These are phyloP conservation scores for Dynastes hyllus DNA, from an alignment of 2,888 invertebrate genomes.

Conservation along the genomic window DNA sequence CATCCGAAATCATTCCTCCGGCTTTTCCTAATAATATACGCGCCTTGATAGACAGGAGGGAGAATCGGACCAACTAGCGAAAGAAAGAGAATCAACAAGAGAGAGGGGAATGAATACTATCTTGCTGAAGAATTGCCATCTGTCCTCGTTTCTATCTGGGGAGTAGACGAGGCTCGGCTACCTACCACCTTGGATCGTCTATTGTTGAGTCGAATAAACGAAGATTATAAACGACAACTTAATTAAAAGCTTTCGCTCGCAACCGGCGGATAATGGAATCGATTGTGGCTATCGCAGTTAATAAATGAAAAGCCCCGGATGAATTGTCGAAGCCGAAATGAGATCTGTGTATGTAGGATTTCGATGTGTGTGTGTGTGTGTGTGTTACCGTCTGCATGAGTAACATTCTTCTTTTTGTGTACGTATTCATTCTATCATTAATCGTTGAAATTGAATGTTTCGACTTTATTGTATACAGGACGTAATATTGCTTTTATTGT, in stretches of 20 bases:
- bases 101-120: not conserved
- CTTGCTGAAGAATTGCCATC: not conserved
- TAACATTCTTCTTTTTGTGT: no score
- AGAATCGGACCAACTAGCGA: not conserved
- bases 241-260: conserved; percentile 25
- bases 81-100: not conserved
- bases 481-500: no score
- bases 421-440: no score
- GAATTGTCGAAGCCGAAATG: not conserved
- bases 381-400: no score
- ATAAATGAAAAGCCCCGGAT: not conserved
- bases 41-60: not conserved
- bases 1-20: conserved; percentile 28
- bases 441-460: no score
- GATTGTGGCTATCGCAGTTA: not conserved
- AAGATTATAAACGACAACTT: conserved; percentile 40
- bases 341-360: not conserved
- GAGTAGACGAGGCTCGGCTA: no score
- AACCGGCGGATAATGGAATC: conserved; percentile 23
- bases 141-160: not conserved
- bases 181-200: conserved; percentile 14
- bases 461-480: no score
- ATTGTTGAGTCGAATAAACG: conserved; percentile 34
- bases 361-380: no score
- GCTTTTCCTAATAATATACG: conserved; percentile 30